phyloP scores from a whole-genome alignment of 1,140 invertebrate species.

The Babylonia areolata region DNA sequence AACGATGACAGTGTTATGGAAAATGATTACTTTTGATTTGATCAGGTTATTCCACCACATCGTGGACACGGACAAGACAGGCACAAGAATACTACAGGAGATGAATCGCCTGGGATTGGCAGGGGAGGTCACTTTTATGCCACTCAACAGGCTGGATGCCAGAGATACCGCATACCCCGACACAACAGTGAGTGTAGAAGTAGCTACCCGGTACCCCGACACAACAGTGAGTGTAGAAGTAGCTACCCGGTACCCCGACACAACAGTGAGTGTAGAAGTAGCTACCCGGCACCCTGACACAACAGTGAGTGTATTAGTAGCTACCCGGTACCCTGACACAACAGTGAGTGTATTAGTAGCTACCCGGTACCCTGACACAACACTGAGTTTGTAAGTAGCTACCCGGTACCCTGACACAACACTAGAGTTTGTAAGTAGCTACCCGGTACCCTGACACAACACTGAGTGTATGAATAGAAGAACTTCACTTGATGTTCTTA shows the following conservation, averaged over 20 bases:
- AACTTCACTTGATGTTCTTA: too few relatives aligned
- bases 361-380: too few relatives aligned
- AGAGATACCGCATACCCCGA: slow-evolving; percentile 93
- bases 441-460: too few relatives aligned
- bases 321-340: too few relatives aligned
- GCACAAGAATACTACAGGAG: slow-evolving; percentile 97
- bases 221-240: slow-evolving; percentile 80
- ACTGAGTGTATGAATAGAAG: too few relatives aligned
- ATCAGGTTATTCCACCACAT: slow-evolving; percentile 97
- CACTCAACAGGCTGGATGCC: slow-evolving; percentile 95
- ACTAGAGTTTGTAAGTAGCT: slow-evolving; percentile 83
- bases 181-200: slow-evolving; percentile 80
- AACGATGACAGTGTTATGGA: too few relatives aligned
- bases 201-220: slow-evolving; percentile 92
- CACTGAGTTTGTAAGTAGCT: slow-evolving; percentile 84
- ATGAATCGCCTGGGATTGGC: slow-evolving; percentile 97
- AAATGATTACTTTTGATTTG: too few relatives aligned
- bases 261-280: slow-evolving; percentile 78
- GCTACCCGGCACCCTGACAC: slow-evolving; percentile 94
- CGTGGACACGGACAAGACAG: slow-evolving; percentile 97
- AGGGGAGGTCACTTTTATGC: slow-evolving; percentile 99
- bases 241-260: slow-evolving; percentile 92
- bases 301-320: slow-evolving; percentile 74
- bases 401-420: slow-evolving; percentile 58
- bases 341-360: slow-evolving; percentile 84